Evolutionary conservation across 2,113 vertebrate genomes (phyloP).

Genomic region (Aleadryas rufinucha): DNA sequence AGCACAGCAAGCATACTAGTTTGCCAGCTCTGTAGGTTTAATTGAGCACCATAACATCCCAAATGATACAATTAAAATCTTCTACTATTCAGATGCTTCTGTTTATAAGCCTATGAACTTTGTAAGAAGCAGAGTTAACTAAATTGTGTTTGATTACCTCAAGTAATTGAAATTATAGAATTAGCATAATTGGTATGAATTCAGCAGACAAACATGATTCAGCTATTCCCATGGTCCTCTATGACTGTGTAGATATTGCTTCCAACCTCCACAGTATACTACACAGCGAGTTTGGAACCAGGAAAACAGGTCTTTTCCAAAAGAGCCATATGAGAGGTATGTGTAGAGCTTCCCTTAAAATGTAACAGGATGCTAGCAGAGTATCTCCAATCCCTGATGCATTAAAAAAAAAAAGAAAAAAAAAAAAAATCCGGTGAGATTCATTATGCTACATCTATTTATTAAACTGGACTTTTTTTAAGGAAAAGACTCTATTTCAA

Average conservation of each 20-base stretch:
- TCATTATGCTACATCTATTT: neutral
- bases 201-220: neutral
- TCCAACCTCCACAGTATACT: neutral
- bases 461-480: neutral
- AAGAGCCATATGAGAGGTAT: neutral
- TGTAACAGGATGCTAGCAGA: neutral
- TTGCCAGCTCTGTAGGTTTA: neutral
- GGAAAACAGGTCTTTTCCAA: neutral
- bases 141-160: constrained; percentile 9
- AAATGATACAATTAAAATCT: neutral
- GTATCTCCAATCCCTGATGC: neutral
- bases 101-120: neutral
- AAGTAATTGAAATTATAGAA: neutral
- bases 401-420: neutral
- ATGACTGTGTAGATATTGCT: neutral
- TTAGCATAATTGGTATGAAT: neutral
- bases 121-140: neutral
- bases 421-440: neutral
- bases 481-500: neutral
- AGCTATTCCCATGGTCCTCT: neutral
- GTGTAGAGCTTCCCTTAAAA: neutral
- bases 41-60: neutral
- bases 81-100: neutral
- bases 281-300: neutral
- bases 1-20: neutral